Evolutionary conservation across 1,140 invertebrate species (phyloP), one percentile per base, ranked within the genome.

Genomic region (Theocolax elegans): DNA sequence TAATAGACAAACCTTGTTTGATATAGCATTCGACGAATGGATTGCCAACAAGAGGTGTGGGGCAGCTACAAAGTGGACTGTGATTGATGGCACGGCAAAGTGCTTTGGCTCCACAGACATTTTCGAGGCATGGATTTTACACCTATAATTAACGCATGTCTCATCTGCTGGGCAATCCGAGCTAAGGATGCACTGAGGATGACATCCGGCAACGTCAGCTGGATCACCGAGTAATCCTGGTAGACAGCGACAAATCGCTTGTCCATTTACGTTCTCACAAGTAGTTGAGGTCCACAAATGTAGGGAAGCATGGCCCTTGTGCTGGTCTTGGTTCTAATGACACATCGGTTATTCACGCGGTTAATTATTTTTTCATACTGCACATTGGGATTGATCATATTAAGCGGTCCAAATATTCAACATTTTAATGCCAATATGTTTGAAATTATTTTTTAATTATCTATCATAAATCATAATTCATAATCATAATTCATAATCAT

Each of bases 21-120:
- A 86, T 84, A 80, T 82, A 87, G 74, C 92, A 94, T 74, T 90
- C 88, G 1, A 88, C 83, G 81, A 94, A 94, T 40, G 94, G 92
- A 90, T 94, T 92, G 51, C 93, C 93, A 25, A 90, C 87, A 21
- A 89, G 86, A 0, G 89, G 87, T 56, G 88, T 80, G 40, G 91
- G 90, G 78, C 94, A 95, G 13, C 89, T 91, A 76, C 94, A 95
- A 3, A 94, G 89, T 2, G 93, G 92, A 73, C 92, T 92, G 77
- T 95, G 94, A 78, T 93, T 93, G 74, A 93, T 89, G 0, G 91
- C 90, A 60, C 90, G 85, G 75, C 93, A 92, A 70, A 89, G 74
- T 10, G 91, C 92, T 29, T 85, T 87, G 75, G 88, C 89, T 9
- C 91, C 92, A 78, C 93, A 94, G 2, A 90, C 87, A 25, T 91